Base-by-base conservation (phyloP, 2,888 invertebrate genomes). In the Allygus modestus region DNA sequence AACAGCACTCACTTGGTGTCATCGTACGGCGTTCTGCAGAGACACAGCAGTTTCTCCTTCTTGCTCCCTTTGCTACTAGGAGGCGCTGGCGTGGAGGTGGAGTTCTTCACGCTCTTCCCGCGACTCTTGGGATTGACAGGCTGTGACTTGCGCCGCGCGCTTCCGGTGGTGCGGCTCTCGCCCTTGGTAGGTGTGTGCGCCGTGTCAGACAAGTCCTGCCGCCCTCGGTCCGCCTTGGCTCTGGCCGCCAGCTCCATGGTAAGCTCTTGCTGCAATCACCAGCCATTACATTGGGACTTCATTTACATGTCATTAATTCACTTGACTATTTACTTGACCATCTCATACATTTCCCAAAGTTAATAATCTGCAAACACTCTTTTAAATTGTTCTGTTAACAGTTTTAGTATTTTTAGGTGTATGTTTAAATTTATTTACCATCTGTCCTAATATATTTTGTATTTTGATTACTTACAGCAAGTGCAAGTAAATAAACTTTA, bases 21-120 rank as follows among this genome's bases (percentile, higher is more conserved):
- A 90, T 99, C 98, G 89, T 99, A 99, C 2, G 98, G 97, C 65
- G 97, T 98, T 89, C 96, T 94, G 90, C 99, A 99, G 82, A 97
- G 92, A 90, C 99, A 99, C 89, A 97, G 95, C 0, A 98, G 92
- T 89, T 97, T 96, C 88, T 96, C 96, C 88, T 95, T 96, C 89
- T 94, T 94, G 75, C 86, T 88, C 23, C n/a, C 37, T 12, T 82
- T 79, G 65, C 75, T 33, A 54, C 61, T 87, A 87, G 82, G 71
- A n/a, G 82, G 82, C 37, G 46, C 28, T 0, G 69, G 69, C 11
- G 46, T 71, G 20, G 81, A 20, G 15, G 43, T 26, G 1, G 75
- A 26, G 43, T 23, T 51, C 71, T 84, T 71, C 20, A 31, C 28
- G 26, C 15, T 84, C 58, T 81, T 84, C 37, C 81, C 61, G 5